Evolutionary conservation across 2,888 invertebrate species (phyloP).

Genomic region (Nephrocerus scutellatus): DNA sequence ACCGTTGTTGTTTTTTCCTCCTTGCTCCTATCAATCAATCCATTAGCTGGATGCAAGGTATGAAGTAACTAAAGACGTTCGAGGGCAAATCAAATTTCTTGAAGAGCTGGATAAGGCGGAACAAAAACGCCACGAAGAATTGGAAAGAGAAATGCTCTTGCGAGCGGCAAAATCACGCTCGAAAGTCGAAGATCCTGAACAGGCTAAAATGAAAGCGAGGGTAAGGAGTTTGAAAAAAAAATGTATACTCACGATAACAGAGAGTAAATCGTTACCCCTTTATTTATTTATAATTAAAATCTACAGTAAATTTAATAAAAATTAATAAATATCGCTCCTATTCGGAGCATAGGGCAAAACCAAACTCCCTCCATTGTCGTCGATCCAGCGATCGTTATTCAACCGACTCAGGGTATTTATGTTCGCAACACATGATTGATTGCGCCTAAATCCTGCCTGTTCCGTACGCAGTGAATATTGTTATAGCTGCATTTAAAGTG

Average conservation of each 20-base stretch:
- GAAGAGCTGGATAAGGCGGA: slow-evolving; percentile 94
- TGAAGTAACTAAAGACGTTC: slow-evolving; percentile 82
- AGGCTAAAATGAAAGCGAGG: slow-evolving; percentile 93
- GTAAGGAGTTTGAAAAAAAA: slow-evolving; percentile 46
- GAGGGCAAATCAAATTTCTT: slow-evolving; percentile 90
- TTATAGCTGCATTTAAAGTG: no score
- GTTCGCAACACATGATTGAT: no score
- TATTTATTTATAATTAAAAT: neutral
- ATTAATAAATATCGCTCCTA: no score
- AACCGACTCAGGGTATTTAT: no score
- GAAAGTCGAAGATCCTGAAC: slow-evolving; percentile 95
- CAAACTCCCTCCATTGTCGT: no score
- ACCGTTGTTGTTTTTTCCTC: slow-evolving; percentile 15
- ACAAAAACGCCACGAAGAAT: slow-evolving; percentile 88
- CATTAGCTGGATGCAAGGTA: slow-evolving; percentile 79
- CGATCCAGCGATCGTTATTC: no score
- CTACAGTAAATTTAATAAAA: no score
- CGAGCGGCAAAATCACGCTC: slow-evolving; percentile 92
- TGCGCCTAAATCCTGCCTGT: no score
- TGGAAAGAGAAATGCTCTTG: slow-evolving; percentile 87
- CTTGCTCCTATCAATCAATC: no score
- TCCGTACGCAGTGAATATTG: no score
- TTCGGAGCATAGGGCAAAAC: no score
- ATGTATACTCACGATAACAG: neutral
- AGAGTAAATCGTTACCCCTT: neutral